These are phyloP conservation scores for Hyposmocoma kahamanoa DNA, from an alignment of 1,140 invertebrate species.

Conservation along the genomic window DNA sequence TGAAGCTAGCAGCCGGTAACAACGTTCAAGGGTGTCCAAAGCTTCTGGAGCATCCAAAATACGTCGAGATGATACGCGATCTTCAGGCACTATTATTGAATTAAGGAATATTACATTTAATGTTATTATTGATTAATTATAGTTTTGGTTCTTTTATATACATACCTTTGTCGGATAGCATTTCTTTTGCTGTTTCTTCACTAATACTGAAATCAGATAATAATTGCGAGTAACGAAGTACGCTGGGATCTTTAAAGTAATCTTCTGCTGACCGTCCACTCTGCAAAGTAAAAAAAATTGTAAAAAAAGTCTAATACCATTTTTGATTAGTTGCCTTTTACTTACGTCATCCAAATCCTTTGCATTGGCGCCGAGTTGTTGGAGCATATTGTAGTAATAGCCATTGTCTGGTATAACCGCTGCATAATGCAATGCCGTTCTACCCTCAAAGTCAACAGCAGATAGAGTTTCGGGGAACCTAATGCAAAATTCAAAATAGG, in stretches of 20 bases:
- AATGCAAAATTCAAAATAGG: too few species aligned
- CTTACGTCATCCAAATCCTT: slow-evolving; percentile 87
- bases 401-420: slow-evolving; percentile 89
- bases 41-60: slow-evolving; percentile 79
- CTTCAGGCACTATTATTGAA: slow-evolving; percentile 76
- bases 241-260: slow-evolving; percentile 80
- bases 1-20: slow-evolving; percentile 79
- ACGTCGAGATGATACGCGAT: slow-evolving; percentile 80
- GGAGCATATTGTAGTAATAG: slow-evolving; percentile 89
- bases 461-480: slow-evolving; percentile 90
- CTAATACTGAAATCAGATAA: slow-evolving; percentile 81
- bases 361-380: slow-evolving; percentile 89
- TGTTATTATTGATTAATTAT: background rate
- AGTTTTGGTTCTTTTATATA: slow-evolving; percentile 12
- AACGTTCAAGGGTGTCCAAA: slow-evolving; percentile 81
- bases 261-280: slow-evolving; percentile 83
- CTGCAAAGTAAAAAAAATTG: slow-evolving; percentile 63
- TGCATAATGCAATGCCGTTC: slow-evolving; percentile 94
- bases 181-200: slow-evolving; percentile 77
- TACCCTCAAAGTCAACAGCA: slow-evolving; percentile 83
- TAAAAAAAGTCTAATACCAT: background rate
- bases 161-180: slow-evolving; percentile 85
- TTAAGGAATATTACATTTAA: slow-evolving; percentile 9
- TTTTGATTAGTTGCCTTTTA: background rate
- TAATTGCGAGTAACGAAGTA: slow-evolving; percentile 81